Evolutionary conservation across 2,888 invertebrate genomes (phyloP).

Genomic region (Drosophila paracracens): DNA sequence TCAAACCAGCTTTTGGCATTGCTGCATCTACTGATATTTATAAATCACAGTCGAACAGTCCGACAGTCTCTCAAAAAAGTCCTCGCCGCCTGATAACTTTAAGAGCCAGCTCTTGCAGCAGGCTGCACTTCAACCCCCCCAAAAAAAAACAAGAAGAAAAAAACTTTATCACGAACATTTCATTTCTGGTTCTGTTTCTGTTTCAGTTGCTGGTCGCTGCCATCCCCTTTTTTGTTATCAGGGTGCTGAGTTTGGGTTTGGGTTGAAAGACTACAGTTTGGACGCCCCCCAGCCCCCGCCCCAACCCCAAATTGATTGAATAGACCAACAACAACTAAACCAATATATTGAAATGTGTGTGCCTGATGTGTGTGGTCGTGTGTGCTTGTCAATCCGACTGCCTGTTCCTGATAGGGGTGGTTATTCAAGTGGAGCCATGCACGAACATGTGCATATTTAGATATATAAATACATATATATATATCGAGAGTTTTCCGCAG

Average conservation of each 20-base stretch:
- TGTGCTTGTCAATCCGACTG: slow-evolving; percentile 28
- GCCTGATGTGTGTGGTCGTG: neutral
- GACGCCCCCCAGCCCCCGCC: neutral
- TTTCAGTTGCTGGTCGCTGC: slow-evolving; percentile 2
- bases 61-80: slow-evolving; percentile 10
- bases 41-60: slow-evolving; percentile 20
- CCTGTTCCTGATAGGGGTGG: slow-evolving; percentile 37
- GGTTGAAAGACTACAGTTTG: slow-evolving; percentile 19
- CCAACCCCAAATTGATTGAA: slow-evolving; percentile 35
- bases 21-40: slow-evolving; percentile 37
- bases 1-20: slow-evolving; percentile 7
- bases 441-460: neutral
- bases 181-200: slow-evolving; percentile 8
- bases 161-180: slow-evolving; percentile 51
- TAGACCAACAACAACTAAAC: slow-evolving; percentile 35
- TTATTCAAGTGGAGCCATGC: slow-evolving; percentile 28
- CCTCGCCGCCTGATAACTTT: slow-evolving; percentile 27
- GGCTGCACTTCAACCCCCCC: slow-evolving; percentile 58
- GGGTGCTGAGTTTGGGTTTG: slow-evolving; percentile 25
- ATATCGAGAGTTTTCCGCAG: slow-evolving; percentile 14
- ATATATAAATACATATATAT: neutral
- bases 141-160: slow-evolving; percentile 10
- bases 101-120: slow-evolving; percentile 29
- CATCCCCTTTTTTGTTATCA: slow-evolving; percentile 39
- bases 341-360: slow-evolving; percentile 23